Base-by-base conservation (phyloP, 2,888 invertebrate species). In the Drosophila nr. fundita region DNA sequence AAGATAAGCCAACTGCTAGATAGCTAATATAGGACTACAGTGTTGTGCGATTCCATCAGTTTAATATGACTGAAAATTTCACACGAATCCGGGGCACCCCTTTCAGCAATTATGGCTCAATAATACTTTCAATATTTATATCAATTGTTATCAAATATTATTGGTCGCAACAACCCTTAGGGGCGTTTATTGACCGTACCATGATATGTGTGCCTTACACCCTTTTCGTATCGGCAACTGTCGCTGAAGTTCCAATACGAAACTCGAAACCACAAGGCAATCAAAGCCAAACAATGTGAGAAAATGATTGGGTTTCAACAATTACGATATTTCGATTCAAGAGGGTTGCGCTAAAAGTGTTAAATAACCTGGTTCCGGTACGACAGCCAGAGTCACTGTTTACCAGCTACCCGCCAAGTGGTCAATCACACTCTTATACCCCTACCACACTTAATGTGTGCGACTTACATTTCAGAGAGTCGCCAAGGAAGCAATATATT, bases 101-200 rank as follows among this genome's bases (percentile, higher is more conserved):
- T 27, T 38, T 54, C 45, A 57, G 52, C 69, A 73, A 78, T 87
- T 80, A 87, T 73, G 78, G 64, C 75, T 80, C 83, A 86, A 90
- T 90, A 84, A 91, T 82, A 80, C 83, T 84, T 79, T 79, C 77
- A 89, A 88, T 91, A 87, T 90, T 91, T 87, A 87, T 87, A 82
- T 74, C 80, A 87, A 90, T 91, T 87, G 79, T 81, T 91, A 85
- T 87, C 89, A 91, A 90, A 91, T 88, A 85, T 89, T 83, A 80
- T 81, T 75, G 81, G 54, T 38, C 42, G 57, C 27, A 59, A 21
- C 76, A 60, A 89, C 76, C 85, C 87, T 60, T 55, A 40, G 50
- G 38, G 49, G 38, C 62, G 60, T 62, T 63, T 68, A 73, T 66
- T 73, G 74, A 78, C 66, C 60, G 53, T 38, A 42, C 29, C 63